Conservation (phyloP, 1,140 invertebrate genomes). For the Littorina saxatilis region DNA sequence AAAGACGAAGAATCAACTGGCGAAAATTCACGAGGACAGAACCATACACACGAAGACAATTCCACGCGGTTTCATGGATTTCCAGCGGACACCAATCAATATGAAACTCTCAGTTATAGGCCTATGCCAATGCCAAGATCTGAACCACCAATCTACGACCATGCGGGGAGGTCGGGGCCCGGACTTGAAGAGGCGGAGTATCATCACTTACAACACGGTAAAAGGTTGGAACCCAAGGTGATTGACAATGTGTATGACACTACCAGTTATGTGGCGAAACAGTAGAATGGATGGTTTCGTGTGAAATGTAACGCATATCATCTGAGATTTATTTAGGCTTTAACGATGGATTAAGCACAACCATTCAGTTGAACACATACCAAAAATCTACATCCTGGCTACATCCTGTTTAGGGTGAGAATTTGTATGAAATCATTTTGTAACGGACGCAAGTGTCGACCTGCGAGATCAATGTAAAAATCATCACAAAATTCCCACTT, state of each 20-base stretch:
- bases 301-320: neutral
- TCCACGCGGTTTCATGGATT: neutral
- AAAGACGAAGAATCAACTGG: too few relatives aligned
- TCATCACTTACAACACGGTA: neutral
- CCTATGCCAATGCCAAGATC: neutral
- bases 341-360: too few relatives aligned
- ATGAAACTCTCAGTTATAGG: neutral
- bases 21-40: neutral
- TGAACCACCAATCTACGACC: conserved; percentile 13
- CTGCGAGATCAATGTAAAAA: too few relatives aligned
- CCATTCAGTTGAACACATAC: too few relatives aligned
- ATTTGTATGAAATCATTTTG: too few relatives aligned
- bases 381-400: too few relatives aligned
- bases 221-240: neutral
- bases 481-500: too few relatives aligned
- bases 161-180: neutral
- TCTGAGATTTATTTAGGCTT: neutral
- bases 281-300: neutral
- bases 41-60: neutral
- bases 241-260: conserved; percentile 32
- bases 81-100: too few relatives aligned
- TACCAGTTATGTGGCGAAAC: neutral
- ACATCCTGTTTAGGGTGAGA: too few relatives aligned
- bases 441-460: too few relatives aligned
- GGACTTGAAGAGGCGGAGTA: neutral